Evolutionary conservation across 2,888 invertebrate genomes (phyloP), one percentile per base, ranked within the genome.

Genomic region (Lordiphosa andalusiaca): DNA sequence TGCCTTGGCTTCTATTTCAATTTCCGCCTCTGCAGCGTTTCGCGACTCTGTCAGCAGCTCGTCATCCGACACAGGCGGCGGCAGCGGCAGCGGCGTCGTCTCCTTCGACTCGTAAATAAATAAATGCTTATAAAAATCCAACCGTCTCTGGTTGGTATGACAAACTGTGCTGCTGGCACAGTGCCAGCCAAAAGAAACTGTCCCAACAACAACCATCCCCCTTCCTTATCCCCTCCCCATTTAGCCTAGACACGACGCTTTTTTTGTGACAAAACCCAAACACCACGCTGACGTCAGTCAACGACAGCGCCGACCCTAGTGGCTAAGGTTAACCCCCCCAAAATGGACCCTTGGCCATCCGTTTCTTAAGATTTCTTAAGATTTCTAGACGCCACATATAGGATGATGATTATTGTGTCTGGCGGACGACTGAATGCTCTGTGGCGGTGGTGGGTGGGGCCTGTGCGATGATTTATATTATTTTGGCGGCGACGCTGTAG

Each of bases 391-490:
- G 10, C 58, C 61, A 72, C 64, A 63, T 71, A 50, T 50, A 54
- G 74, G n/a, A n/a, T n/a, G n/a, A 42, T 48, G 35, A 84, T 77
- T 84, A 84, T 80, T 84, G 69, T 84, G 84, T 80, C 78, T 80
- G 83, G 82, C 84, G 61, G 65, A 55, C 71, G 65, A 67, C 77
- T 70, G 65, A 64, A 61, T 54, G 40, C 59, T 12, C 25, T 12
- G 23, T 9, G 1, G 38, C 33, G 25, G 46, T 46, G 53, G 33
- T 49, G 51, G 52, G 60, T 53, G 42, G 71, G 65, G 50, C 12
- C 52, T 13, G 42, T 56, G 55, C 49, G 82, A 80, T 80, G 78
- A 80, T 80, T 80, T 80, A 80, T 80, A 80, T 80, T 84, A 82
- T 82, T 84, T 80, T 82, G 78, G 83, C 80, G 69, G 84, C 69